Base-by-base conservation (phyloP, 2,888 invertebrate genomes). In the Allacma fusca region DNA sequence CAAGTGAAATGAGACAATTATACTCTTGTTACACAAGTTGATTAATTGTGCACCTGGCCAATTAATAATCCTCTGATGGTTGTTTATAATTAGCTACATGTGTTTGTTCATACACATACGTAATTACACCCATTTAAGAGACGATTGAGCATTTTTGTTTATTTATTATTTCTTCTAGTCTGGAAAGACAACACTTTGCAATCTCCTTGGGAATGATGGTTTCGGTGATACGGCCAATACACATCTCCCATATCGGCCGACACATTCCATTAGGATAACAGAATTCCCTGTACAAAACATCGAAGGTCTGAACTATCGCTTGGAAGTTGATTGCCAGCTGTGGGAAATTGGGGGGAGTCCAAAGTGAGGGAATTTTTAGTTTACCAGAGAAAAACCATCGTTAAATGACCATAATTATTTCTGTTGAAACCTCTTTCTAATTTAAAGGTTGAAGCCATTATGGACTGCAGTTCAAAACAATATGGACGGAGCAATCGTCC, bases 321-420 rank as follows among this genome's bases (percentile, higher is more conserved):
- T 80, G 50, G 84, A 84, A 40, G 77, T 81, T 16, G 84, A 84
- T 34, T 71, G 78, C 13, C 83, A 84, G 70, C 74, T 84, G 2
- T 84, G 84, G 84, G 84, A 84, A 80, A 78, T 84, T 26, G 84
- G 84, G 13, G 84, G 84, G 12, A 82, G 82, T 78, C 84, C 84
- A 23, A 79, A 76, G 82, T 81, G 80, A 40, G 26, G 23, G 9
- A 7, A 67, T 9, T 59, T 13, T 21, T 21, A 59, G 59, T 40
- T 9, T 40, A 40, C 7, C 7, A 40, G 40, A 40, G 40, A 40
- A 5, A 40, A 9, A 5, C 40, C 40, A 40, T 40, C 13, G 13
- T 40, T 40, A 9, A 40, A 40, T 40, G 40, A 5, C 40, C 13
- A 40, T 40, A 9, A 40, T 9, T 40, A 40, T 9, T 40, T 40